Evolutionary conservation across 2,888 invertebrate species (phyloP).

Genomic region (Aporophyla lueneburgensis): DNA sequence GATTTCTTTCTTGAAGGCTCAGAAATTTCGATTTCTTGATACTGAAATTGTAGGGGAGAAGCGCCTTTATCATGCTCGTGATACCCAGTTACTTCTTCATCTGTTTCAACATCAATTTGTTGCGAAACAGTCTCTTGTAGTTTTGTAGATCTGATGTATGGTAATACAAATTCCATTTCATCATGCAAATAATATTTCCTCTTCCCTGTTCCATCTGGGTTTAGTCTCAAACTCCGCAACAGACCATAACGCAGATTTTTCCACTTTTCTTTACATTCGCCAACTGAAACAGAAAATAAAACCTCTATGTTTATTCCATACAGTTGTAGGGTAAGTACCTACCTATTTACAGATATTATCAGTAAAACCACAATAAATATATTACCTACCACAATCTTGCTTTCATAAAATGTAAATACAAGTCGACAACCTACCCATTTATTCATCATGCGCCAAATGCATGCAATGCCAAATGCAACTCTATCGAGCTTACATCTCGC

Average conservation of each 20-base stretch:
- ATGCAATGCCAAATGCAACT: not conserved
- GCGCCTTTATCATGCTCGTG: conserved; percentile 41
- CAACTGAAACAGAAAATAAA: conserved; percentile 66
- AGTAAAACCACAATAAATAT: conserved; percentile 3
- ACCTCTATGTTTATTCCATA: not conserved
- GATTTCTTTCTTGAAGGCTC: conserved; percentile 54
- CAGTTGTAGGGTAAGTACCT: not conserved
- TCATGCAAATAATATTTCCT: conserved; percentile 76
- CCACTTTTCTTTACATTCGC: conserved; percentile 78
- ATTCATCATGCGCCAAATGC: not conserved
- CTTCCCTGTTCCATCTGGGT: conserved; percentile 71
- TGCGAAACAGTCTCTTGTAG: conserved; percentile 45
- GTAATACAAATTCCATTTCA: conserved; percentile 76
- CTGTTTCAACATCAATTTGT: conserved; percentile 67
- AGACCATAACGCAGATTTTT: conserved; percentile 76
- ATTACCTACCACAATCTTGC: not conserved
- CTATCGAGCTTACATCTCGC: not conserved
- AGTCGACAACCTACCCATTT: not conserved
- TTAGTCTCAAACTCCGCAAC: conserved; percentile 72
- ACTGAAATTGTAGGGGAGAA: conserved; percentile 41
- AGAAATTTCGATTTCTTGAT: conserved; percentile 48
- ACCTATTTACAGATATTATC: not conserved
- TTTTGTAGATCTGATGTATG: conserved; percentile 70
- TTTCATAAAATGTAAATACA: not conserved
- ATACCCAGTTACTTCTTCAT: conserved; percentile 65